Evolutionary conservation across 2,888 invertebrate species (phyloP).

Genomic region (Lasioglossum zephyrum): DNA sequence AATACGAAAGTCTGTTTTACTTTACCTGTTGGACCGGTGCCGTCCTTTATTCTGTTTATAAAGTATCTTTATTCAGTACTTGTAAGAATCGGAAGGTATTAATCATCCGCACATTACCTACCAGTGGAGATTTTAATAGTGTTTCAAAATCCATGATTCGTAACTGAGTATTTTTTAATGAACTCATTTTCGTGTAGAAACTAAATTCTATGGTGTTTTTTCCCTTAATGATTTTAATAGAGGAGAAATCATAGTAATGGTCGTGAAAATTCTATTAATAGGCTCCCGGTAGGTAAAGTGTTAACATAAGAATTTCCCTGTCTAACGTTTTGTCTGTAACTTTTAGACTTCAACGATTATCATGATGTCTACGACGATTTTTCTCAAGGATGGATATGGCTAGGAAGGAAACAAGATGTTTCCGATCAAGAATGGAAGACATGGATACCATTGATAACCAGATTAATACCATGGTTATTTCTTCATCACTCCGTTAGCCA

Average conservation of each 20-base stretch:
- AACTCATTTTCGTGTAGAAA: background rate
- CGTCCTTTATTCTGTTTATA: conserved; percentile 86
- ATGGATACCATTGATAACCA: conserved; percentile 86
- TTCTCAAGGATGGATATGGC: conserved; percentile 86
- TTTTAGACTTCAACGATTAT: conserved; percentile 83
- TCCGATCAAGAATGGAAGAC: conserved; percentile 91
- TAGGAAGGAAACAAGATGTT: conserved; percentile 87
- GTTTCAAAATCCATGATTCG: background rate
- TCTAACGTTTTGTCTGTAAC: conserved; percentile 35
- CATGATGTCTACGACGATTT: conserved; percentile 85
- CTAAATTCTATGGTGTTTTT: too few relatives aligned
- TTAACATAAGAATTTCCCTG: background rate
- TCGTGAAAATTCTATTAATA: background rate
- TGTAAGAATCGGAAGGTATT: conserved; percentile 82
- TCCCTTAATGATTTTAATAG: too few relatives aligned
- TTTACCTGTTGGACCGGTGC: conserved; percentile 86
- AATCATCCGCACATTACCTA: background rate
- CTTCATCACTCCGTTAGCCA: conserved; percentile 86
- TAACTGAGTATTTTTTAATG: background rate
- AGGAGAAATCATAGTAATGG: background rate
- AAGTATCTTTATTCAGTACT: conserved; percentile 85
- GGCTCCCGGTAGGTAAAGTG: background rate
- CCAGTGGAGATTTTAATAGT: background rate
- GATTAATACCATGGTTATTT: conserved; percentile 86
- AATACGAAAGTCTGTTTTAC: conserved; percentile 85